Evolutionary conservation across 2,797 vertebrate species (phyloP).

Genomic region (Buceros bicornis): DNA sequence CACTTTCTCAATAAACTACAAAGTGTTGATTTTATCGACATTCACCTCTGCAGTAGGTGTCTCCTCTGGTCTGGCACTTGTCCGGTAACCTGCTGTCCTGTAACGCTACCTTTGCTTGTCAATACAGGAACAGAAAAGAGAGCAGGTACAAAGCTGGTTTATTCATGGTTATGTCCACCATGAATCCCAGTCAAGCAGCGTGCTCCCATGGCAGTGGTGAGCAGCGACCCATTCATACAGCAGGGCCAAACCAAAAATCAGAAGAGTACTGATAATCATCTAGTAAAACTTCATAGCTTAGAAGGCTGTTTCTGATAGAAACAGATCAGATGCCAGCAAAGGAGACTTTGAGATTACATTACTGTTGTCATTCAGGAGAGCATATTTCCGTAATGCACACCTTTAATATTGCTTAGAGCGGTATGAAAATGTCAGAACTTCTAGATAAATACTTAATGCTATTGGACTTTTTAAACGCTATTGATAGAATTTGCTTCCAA

Average conservation of each 20-base stretch:
- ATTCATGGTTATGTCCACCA: not conserved
- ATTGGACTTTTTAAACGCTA: not conserved
- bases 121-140: not conserved
- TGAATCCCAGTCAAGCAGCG: not conserved
- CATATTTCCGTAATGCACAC: not conserved
- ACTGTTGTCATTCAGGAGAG: not conserved
- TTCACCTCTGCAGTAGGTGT: fast-evolving
- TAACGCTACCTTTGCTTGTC: not conserved
- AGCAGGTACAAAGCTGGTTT: not conserved
- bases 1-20: not conserved
- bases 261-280: not conserved
- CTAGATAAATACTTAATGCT: not conserved
- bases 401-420: not conserved
- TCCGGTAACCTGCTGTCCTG: not conserved
- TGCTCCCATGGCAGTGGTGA: not conserved
- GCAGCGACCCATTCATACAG: not conserved
- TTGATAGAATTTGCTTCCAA: not conserved
- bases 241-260: not conserved
- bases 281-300: too few relatives aligned
- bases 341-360: not conserved
- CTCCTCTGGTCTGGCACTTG: fast-evolving
- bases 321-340: not conserved
- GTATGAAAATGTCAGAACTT: not conserved
- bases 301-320: not conserved
- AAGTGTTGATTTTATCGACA: not conserved